These are phyloP conservation scores for Monodelphis domestica DNA, from an alignment of 2,797 vertebrate genomes.

Conservation along the genomic window DNA sequence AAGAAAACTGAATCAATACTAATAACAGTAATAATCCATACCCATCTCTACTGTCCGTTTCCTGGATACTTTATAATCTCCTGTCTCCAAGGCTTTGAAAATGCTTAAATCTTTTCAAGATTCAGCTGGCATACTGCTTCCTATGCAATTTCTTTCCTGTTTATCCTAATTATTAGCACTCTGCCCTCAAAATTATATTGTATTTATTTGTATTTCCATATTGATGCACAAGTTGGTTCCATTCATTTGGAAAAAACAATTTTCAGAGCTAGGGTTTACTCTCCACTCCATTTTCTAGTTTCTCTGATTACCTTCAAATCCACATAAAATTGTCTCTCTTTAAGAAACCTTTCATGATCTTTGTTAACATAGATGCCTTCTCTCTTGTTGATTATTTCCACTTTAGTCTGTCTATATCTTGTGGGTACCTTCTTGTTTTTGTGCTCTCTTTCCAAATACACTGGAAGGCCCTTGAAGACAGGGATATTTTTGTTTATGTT, in stretches of 20 bases:
- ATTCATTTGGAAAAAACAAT: too few species aligned
- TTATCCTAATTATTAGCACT: background rate
- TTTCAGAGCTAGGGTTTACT: too few species aligned
- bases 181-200: background rate
- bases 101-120: too few species aligned
- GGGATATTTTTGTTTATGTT: too few species aligned
- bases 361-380: background rate
- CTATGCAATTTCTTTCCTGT: background rate
- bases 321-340: background rate
- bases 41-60: background rate
- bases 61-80: too few species aligned
- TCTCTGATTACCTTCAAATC: too few species aligned
- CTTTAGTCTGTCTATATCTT: background rate
- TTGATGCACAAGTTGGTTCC: background rate
- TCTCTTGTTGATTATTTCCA: background rate
- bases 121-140: too few species aligned
- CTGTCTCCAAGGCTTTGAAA: background rate
- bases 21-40: background rate
- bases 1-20: background rate
- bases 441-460: accelerated
- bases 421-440: background rate
- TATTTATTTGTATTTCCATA: background rate
- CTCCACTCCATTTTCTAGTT: background rate
- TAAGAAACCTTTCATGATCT: background rate
- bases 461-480: too few species aligned